These are phyloP conservation scores for Oreotrochilus melanogaster DNA, from an alignment of 2,113 vertebrate species.

Conservation along the genomic window DNA sequence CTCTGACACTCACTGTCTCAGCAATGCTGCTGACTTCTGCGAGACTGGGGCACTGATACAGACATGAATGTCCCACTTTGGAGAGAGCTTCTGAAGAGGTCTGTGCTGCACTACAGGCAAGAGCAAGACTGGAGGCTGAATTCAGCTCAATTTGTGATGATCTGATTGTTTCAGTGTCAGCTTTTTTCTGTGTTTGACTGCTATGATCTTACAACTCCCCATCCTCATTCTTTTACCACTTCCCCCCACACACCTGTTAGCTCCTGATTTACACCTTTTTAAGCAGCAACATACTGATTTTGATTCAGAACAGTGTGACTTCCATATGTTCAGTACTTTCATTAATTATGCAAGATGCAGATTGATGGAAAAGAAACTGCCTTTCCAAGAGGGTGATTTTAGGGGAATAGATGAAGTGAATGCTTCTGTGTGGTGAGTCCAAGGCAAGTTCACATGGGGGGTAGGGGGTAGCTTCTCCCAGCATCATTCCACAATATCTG, in stretches of 20 bases:
- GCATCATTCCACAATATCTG: neutral
- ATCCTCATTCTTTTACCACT: neutral
- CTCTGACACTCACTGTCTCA: slow-evolving; percentile 24
- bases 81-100: neutral
- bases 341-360: neutral
- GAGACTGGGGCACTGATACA: neutral
- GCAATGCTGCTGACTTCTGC: slow-evolving; percentile 15
- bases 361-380: neutral
- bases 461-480: neutral
- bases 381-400: neutral
- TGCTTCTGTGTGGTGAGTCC: neutral
- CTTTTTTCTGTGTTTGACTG: neutral
- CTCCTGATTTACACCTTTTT: neutral
- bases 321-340: neutral
- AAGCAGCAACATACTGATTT: neutral
- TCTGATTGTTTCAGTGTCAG: neutral
- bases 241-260: neutral
- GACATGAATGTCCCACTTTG: neutral
- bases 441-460: neutral
- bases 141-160: neutral
- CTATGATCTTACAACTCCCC: neutral
- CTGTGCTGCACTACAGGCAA: neutral
- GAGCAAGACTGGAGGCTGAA: neutral
- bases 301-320: neutral
- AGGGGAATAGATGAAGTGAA: neutral